Evolutionary conservation across 2,113 vertebrate species (phyloP).

Genomic region (Rhynchomys soricoides): DNA sequence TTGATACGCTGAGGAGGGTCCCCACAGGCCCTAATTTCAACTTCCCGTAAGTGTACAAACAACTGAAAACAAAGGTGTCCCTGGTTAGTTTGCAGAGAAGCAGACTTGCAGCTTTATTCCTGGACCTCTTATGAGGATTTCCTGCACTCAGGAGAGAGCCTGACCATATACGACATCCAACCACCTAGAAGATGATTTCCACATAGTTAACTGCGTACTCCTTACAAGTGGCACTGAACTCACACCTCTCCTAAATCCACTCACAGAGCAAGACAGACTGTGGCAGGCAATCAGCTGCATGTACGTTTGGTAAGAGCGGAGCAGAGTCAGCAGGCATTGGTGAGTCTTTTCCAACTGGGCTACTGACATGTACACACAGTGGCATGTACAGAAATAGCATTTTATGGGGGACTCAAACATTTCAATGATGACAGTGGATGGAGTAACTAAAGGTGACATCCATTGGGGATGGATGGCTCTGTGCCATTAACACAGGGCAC

Average conservation of each 20-base stretch:
- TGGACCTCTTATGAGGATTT: fast-evolving
- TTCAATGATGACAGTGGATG: neutral
- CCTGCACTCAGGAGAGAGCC: neutral
- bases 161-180: fast-evolving
- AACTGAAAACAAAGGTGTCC: neutral
- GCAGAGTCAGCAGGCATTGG: neutral
- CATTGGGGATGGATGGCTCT: neutral
- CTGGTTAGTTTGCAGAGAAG: neutral
- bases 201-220: neutral
- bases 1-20: neutral
- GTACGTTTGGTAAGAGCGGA: neutral
- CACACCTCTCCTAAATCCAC: neutral
- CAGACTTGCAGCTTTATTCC: neutral
- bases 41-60: neutral
- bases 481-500: neutral
- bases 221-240: neutral
- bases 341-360: neutral
- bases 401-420: neutral
- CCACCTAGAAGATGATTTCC: neutral
- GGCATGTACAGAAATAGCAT: neutral
- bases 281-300: neutral
- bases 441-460: neutral
- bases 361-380: neutral
- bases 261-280: neutral
- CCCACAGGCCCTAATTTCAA: neutral